These are phyloP conservation scores for Drosophila suboccidentalis DNA, from an alignment of 2,888 invertebrate genomes.

Conservation along the genomic window DNA sequence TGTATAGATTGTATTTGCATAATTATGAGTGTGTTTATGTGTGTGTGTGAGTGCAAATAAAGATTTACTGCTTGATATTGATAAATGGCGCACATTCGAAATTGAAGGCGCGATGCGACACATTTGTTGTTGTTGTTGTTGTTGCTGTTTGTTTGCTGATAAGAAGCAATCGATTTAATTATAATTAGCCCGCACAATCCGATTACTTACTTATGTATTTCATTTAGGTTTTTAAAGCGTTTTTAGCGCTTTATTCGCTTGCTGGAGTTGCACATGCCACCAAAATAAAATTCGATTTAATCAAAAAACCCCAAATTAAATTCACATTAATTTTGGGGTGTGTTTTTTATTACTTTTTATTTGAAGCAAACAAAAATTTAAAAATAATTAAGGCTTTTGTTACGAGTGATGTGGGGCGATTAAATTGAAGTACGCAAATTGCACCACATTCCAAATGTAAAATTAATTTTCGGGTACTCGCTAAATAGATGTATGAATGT, in stretches of 20 bases:
- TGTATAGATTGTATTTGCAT: constrained; percentile 11
- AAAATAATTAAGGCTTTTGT: constrained; percentile 5
- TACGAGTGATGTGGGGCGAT: constrained; percentile 22
- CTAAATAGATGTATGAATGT: constrained; percentile 11
- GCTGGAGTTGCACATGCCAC: constrained; percentile 1
- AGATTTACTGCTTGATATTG: constrained; percentile 54
- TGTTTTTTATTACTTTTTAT: constrained; percentile 6
- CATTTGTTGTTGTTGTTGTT: constrained; percentile 23
- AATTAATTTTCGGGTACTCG: constrained; percentile 33
- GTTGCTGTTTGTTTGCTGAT: constrained; percentile 36
- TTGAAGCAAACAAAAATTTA: neutral
- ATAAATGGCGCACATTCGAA: constrained; percentile 41
- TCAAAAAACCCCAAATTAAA: constrained; percentile 38
- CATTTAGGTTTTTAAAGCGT: constrained; percentile 14
- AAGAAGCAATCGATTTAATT: constrained; percentile 47
- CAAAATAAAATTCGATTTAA: constrained; percentile 22
- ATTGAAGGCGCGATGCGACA: constrained; percentile 35
- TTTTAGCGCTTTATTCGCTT: neutral
- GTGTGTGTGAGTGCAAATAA: constrained; percentile 26
- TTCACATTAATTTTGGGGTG: constrained; percentile 29
- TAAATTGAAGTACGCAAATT: constrained; percentile 25
- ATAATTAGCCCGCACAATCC: constrained; percentile 31
- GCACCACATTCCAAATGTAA: constrained; percentile 28
- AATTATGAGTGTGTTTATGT: constrained; percentile 9
- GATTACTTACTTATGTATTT: constrained; percentile 42